phyloP scores from a whole-genome alignment of 2,113 vertebrate species.

The Anser brachyrhynchus region DNA sequence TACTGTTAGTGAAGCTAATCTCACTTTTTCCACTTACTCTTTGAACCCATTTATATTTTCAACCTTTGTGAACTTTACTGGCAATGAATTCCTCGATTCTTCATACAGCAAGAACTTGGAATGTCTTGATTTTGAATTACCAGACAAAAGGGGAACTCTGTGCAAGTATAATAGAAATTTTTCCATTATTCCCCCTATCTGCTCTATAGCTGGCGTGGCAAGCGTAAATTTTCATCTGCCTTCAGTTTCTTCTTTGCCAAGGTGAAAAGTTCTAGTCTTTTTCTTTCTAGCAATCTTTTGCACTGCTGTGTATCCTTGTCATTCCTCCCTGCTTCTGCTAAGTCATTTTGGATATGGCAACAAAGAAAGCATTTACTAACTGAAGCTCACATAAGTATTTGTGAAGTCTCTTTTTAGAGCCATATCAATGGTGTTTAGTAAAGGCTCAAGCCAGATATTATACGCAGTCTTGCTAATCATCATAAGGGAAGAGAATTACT shows the following conservation, averaged over 20 bases:
- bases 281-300: neutral
- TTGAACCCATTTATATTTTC: neutral
- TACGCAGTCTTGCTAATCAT: neutral
- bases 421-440: fast-evolving
- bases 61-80: neutral
- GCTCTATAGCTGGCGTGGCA: too few species aligned
- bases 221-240: too few species aligned
- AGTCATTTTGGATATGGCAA: neutral
- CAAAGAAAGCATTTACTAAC: neutral
- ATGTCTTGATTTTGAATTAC: neutral
- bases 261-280: neutral
- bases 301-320: neutral
- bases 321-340: neutral
- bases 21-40: neutral
- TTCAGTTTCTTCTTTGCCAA: neutral
- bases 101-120: neutral
- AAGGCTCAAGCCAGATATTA: fast-evolving
- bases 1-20: neutral
- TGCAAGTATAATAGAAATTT: neutral
- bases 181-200: neutral
- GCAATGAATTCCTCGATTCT: neutral
- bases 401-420: neutral
- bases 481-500: neutral
- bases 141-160: neutral
- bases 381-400: neutral